Evolutionary conservation across 2,113 vertebrate species (phyloP).

Genomic region (Turnix velox): DNA sequence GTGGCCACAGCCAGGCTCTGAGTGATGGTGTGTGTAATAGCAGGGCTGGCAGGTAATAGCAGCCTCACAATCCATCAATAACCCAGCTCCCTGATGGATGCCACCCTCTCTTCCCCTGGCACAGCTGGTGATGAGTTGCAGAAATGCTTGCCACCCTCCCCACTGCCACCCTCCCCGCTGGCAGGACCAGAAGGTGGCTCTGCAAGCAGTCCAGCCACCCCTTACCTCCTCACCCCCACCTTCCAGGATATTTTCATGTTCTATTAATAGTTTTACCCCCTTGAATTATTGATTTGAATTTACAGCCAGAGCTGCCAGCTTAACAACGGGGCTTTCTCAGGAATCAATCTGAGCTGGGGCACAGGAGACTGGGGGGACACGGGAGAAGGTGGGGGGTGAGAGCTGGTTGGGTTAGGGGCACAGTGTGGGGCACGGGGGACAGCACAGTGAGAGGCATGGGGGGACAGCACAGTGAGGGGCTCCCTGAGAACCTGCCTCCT

Average conservation of each 20-base stretch:
- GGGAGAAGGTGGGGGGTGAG: background rate
- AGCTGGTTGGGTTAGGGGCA: background rate
- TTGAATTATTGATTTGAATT: conserved; percentile 49
- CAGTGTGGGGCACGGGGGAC: accelerated
- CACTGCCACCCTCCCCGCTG: accelerated
- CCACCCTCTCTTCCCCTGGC: background rate
- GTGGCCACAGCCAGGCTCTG: accelerated
- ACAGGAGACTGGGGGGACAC: background rate
- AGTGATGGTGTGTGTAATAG: conserved; percentile 7
- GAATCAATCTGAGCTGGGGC: background rate
- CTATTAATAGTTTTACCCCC: conserved; percentile 31
- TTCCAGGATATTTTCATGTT: background rate
- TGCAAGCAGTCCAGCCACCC: background rate
- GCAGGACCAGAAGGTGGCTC: background rate
- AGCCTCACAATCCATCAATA: conserved; percentile 12
- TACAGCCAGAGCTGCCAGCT: conserved; percentile 8
- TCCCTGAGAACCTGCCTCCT: background rate
- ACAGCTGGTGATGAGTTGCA: background rate
- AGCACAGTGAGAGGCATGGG: background rate
- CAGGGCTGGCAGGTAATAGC: conserved; percentile 22
- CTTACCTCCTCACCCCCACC: background rate
- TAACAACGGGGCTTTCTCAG: background rate
- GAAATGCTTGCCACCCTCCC: background rate
- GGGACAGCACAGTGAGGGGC: background rate
- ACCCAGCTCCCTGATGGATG: background rate